Percentiles rank a stretch among this genome's conserved stretches.
These are phyloP conservation scores for Poecilia wingei DNA, from an alignment of 2,797 vertebrate species.

Conservation along the genomic window DNA sequence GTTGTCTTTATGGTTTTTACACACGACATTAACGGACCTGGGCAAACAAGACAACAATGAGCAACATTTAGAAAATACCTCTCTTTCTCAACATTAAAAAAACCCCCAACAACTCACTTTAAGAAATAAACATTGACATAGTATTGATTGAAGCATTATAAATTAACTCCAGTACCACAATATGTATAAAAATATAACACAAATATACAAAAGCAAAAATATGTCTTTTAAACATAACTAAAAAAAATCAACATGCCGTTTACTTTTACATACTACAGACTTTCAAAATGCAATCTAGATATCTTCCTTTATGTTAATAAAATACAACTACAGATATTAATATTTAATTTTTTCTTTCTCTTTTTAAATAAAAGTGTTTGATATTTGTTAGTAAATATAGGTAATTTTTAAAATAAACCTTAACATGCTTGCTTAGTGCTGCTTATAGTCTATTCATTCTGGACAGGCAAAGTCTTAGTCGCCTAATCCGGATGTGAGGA, in stretches of 20 bases:
- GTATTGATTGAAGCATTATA: background rate
- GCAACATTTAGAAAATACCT: too few relatives aligned
- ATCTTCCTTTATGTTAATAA: background rate
- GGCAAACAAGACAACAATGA: too few relatives aligned
- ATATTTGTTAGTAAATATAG: background rate
- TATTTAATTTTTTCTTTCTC: background rate
- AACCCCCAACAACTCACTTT: background rate
- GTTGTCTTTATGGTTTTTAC: too few relatives aligned
- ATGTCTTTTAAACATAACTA: background rate
- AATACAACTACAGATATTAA: background rate
- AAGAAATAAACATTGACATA: background rate
- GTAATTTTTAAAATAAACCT: background rate
- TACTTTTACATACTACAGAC: background rate
- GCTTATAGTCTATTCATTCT: slow-evolving; percentile 34
- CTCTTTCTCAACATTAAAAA: background rate
- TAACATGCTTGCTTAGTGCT: background rate
- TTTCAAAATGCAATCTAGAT: background rate
- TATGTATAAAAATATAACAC: background rate
- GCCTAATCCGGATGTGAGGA: slow-evolving; percentile 53
- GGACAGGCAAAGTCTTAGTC: slow-evolving; percentile 59
- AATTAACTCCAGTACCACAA: background rate
- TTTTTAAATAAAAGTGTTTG: background rate
- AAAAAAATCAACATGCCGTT: background rate
- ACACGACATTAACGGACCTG: too few relatives aligned
- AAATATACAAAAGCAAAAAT: background rate